phyloP scores from a whole-genome alignment of 2,797 vertebrate species.

The Cercopithecus diana region DNA sequence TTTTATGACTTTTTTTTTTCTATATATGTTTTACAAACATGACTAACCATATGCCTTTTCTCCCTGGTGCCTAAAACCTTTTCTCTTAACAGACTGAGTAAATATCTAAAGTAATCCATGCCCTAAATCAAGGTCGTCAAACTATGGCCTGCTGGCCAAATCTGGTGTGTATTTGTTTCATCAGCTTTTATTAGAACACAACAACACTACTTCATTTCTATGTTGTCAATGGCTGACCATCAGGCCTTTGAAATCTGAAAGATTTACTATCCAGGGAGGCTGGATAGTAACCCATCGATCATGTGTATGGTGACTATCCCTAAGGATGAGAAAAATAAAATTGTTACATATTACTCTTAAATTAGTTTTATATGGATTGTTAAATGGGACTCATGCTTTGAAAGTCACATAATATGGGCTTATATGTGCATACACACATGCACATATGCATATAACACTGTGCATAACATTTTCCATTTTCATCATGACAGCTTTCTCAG shows the following conservation, averaged over 20 bases:
- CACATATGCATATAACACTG: background rate
- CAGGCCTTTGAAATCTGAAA: background rate
- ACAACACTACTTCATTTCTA: background rate
- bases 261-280: background rate
- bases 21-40: background rate
- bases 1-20: background rate
- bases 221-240: background rate
- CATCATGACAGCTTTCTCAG: background rate
- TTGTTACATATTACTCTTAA: background rate
- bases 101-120: background rate
- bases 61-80: background rate
- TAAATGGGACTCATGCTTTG: background rate
- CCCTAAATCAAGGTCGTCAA: background rate
- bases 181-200: background rate
- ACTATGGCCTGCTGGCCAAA: background rate
- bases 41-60: background rate
- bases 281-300: background rate
- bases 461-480: background rate
- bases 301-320: background rate
- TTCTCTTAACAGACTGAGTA: background rate
- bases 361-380: background rate
- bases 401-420: background rate
- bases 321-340: background rate
- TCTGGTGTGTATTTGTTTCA: background rate
- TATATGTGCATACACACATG: background rate